A percentile compares a stretch with the other conserved stretches of the same genome.
Conservation (phyloP, 1,140 invertebrate genomes). For the Phortica variegata region DNA sequence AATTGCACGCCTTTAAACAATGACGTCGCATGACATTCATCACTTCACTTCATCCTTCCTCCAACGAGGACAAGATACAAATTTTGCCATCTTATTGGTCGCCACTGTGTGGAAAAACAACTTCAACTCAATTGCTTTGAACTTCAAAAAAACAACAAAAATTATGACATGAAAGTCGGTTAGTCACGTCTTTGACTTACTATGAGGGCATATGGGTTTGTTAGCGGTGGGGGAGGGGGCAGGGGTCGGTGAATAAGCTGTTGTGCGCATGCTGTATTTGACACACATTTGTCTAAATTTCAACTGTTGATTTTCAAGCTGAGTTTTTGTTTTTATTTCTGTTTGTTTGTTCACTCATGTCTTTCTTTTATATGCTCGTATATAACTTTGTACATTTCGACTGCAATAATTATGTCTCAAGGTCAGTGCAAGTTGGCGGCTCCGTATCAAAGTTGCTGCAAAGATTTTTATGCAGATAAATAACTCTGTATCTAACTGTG, state of each 20-base stretch:
- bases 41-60: too few relatives aligned
- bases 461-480: too few relatives aligned
- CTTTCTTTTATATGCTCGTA: neutral
- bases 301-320: too few relatives aligned
- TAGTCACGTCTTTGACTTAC: conserved; percentile 40
- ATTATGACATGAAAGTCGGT: conserved; percentile 55
- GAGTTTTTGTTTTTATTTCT: too few relatives aligned
- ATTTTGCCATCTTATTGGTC: neutral
- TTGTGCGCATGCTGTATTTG: conserved; percentile 43
- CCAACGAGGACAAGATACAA: conserved; percentile 20
- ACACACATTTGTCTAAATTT: conserved; percentile 43
- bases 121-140: conserved; percentile 22
- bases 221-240: too few relatives aligned
- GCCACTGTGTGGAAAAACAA: neutral
- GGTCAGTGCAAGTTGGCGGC: conserved; percentile 21
- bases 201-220: neutral
- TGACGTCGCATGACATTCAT: too few relatives aligned
- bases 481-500: too few relatives aligned
- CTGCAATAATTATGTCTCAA: conserved; percentile 20
- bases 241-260: too few relatives aligned
- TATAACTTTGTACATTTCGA: neutral
- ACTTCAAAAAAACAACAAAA: conserved; percentile 42
- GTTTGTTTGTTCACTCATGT: too few relatives aligned
- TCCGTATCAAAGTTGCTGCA: conserved; percentile 3
- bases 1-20: too few relatives aligned